These are phyloP conservation scores for Pantherophis alleghaniensis DNA, from an alignment of 2,797 vertebrate species.

Conservation along the genomic window DNA sequence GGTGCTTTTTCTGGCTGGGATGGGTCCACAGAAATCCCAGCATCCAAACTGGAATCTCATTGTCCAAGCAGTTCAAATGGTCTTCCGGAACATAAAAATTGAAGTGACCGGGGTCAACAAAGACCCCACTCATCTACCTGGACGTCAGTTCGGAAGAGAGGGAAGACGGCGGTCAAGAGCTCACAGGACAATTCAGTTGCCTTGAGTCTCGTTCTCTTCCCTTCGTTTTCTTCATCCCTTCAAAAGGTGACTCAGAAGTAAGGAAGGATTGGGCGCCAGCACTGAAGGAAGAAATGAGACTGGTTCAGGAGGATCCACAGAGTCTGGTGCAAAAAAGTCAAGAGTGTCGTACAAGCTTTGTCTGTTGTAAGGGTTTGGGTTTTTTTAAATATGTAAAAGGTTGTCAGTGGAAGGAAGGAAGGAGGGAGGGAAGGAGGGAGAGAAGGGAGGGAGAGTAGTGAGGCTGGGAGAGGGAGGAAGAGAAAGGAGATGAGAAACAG, in stretches of 20 bases:
- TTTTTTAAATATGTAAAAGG: no score
- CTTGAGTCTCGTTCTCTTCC: background rate
- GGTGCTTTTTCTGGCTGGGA: constrained; percentile 48
- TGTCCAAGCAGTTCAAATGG: no score
- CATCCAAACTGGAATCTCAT: background rate
- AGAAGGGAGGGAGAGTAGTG: no score
- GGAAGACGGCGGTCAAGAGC: background rate
- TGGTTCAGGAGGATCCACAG: no score
- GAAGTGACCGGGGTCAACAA: background rate
- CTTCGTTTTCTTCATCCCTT: background rate
- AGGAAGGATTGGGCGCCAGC: no score
- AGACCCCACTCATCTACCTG: background rate
- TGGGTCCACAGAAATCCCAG: constrained; percentile 35
- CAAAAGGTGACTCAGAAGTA: background rate
- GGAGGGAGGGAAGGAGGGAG: background rate
- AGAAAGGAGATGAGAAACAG: no score
- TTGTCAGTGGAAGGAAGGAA: background rate
- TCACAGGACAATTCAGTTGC: background rate
- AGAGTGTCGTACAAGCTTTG: background rate
- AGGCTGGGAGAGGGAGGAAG: no score
- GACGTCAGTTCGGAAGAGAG: background rate
- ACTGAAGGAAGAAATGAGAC: background rate
- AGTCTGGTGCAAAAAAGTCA: background rate
- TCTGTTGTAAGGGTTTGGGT: no score
- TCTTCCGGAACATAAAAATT: background rate